phyloP scores from a whole-genome alignment of 2,113 vertebrate species.

The Coregonus clupeaformis region DNA sequence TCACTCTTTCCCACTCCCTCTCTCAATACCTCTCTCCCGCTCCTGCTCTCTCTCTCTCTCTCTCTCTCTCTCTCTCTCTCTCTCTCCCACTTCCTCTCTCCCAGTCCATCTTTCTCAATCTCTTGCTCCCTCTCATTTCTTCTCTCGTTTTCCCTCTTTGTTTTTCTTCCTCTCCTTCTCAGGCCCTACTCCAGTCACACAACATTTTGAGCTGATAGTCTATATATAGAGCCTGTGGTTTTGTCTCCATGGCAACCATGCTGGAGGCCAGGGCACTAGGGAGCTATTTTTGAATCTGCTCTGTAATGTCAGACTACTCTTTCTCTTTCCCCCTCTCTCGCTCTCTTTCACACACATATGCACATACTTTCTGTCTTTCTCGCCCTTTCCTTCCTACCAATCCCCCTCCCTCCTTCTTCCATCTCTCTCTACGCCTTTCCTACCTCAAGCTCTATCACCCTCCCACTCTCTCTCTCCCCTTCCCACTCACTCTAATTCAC shows the following conservation, averaged over 20 bases:
- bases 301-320: conserved; percentile 65
- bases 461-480: too few species aligned
- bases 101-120: too few species aligned
- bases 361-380: too few species aligned
- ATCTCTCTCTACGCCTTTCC: too few species aligned
- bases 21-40: too few species aligned
- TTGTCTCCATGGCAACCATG: conserved; percentile 91
- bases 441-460: too few species aligned
- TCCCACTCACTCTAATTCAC: too few species aligned
- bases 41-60: not conserved
- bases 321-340: conserved; percentile 1
- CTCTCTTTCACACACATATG: not conserved
- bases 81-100: conserved; percentile 24
- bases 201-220: conserved; percentile 87
- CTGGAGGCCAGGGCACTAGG: conserved; percentile 81
- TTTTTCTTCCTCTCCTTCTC: conserved; percentile 55
- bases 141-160: not conserved
- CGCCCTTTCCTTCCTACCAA: too few species aligned
- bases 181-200: conserved; percentile 62
- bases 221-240: conserved; percentile 98
- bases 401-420: too few species aligned
- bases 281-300: conserved; percentile 93
- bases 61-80: conserved; percentile 18
- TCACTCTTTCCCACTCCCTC: too few species aligned
- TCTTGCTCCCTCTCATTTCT: conserved; percentile 13